Conservation (phyloP, 2,888 invertebrate species). For the Cephus runcator region DNA sequence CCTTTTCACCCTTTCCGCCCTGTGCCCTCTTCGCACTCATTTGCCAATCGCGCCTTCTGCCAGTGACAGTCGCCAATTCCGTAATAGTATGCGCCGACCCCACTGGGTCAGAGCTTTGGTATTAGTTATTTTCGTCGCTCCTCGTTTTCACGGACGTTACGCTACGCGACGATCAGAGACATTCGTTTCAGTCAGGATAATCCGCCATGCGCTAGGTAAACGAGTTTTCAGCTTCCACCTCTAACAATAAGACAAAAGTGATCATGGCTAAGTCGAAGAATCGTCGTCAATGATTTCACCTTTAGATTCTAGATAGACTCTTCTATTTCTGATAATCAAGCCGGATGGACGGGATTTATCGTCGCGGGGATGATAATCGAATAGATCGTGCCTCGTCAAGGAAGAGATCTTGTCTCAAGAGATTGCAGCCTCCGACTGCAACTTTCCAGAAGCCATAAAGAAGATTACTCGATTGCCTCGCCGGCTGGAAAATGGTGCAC, state of each 20-base stretch:
- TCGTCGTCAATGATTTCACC: background rate
- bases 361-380: background rate
- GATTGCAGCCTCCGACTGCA: background rate
- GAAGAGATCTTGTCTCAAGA: background rate
- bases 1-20: background rate
- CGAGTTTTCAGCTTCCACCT: background rate
- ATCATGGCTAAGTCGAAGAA: background rate
- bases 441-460: constrained; percentile 32
- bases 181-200: background rate
- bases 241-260: background rate
- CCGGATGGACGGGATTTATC: background rate
- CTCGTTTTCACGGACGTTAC: background rate
- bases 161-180: background rate
- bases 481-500: constrained; percentile 17
- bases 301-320: background rate
- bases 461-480: constrained; percentile 41
- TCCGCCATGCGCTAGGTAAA: background rate
- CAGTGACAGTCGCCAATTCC: background rate
- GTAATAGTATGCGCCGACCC: background rate
- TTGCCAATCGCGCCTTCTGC: background rate
- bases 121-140: background rate
- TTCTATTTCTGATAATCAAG: background rate
- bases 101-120: background rate
- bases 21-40: background rate
- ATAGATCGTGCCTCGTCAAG: background rate